Base-by-base conservation (phyloP, 2,888 invertebrate species). In the Pseudococcus jackbeardsleyi region DNA sequence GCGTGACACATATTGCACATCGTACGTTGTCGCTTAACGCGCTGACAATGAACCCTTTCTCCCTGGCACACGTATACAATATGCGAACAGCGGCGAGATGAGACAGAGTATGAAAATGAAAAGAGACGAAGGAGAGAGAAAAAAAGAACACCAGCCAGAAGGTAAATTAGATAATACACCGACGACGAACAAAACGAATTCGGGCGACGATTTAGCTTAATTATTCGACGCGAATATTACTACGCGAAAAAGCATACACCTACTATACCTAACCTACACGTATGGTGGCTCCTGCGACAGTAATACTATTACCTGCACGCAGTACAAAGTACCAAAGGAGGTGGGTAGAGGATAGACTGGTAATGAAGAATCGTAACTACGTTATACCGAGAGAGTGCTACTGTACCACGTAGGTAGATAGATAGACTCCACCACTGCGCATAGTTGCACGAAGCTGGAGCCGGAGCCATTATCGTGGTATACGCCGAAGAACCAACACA, bases 101-200 rank as follows among this genome's bases (percentile, higher is more conserved):
- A 59, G 59, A n/a, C 7, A 5, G 8, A 59, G 19, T 8, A 17
- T 54, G 54, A 15, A 54, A 46, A 19, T 7, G 59, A 5, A 5
- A 17, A 26, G 33, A 33, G 68, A 72, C 26, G 22, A 1, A 9
- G 68, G 8, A 59, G 59, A 19, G 7, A 19, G 64, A 11, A 22
- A 33, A 26, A 72, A 72, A 72, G 15, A 12, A 33, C 15, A 26
- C 11, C 26, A 72, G 33, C 68, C 33, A 72, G 15, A 72, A 72
- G 68, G 68, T 72, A 72, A 72, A 72, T 72, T 72, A 72, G 68
- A 59, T 59, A 59, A 59, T 72, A 72, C 68, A 72, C 68, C 26
- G 26, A 33, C 22, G 11, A 11, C 68, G 68, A 72, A 72, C 33
- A 72, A 59, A 59, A 59, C 59, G 59, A 59, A 59, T 72, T 72